phyloP scores from a whole-genome alignment of 2,113 vertebrate species.

The Anas platyrhynchos region DNA sequence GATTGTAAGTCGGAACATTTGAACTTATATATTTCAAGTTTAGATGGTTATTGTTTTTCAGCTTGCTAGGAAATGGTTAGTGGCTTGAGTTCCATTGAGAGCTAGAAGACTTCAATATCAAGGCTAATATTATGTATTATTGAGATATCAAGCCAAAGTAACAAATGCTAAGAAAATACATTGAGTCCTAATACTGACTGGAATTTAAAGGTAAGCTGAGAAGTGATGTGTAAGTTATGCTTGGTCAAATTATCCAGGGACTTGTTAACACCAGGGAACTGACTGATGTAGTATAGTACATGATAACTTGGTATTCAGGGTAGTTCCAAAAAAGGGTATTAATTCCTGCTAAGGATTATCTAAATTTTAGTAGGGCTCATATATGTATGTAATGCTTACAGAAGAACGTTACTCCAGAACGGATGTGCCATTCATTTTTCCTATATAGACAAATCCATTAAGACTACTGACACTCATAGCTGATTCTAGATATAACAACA shows the following conservation, averaged over 20 bases:
- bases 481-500: background rate
- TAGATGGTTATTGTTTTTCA: background rate
- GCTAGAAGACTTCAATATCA: background rate
- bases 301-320: background rate
- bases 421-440: background rate
- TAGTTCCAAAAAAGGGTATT: background rate
- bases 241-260: background rate
- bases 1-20: background rate
- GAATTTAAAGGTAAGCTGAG: background rate
- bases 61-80: background rate
- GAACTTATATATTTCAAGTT: background rate
- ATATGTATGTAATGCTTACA: fast-evolving
- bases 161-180: background rate
- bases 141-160: background rate
- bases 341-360: background rate
- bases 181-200: background rate
- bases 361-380: background rate
- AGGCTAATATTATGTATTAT: background rate
- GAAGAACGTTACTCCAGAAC: background rate
- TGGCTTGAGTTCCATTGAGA: background rate
- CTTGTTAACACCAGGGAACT: background rate
- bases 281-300: background rate
- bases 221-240: background rate
- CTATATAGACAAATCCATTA: background rate
- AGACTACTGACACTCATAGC: background rate